Conservation (phyloP, 2,888 invertebrate species). For the Tachystola acroxantha region DNA sequence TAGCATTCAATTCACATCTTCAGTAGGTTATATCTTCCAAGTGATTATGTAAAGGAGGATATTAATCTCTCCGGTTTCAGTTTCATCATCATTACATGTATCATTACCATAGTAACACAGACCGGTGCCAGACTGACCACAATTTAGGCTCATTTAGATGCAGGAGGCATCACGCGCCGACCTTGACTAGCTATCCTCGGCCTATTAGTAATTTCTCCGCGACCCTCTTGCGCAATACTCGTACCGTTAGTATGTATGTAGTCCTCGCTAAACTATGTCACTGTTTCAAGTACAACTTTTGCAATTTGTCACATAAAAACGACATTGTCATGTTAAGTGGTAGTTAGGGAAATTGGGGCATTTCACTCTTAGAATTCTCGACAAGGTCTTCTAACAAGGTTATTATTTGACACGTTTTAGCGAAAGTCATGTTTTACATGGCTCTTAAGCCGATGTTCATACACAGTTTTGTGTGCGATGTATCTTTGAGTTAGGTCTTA, state of each 20-base stretch:
- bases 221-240: constrained; percentile 53
- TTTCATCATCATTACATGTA: background rate
- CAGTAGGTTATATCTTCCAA: no score
- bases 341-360: constrained; percentile 9
- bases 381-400: no score
- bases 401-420: no score
- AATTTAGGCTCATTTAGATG: constrained; percentile 44
- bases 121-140: constrained; percentile 3
- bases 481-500: no score
- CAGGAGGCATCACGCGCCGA: constrained; percentile 36
- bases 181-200: constrained; percentile 59
- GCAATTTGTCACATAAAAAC: constrained; percentile 27
- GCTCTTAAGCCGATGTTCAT: no score
- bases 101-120: background rate
- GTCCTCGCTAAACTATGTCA: constrained; percentile 64
- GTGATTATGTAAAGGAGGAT: background rate
- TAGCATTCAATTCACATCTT: no score
- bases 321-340: constrained; percentile 13
- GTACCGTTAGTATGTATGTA: constrained; percentile 52
- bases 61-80: background rate
- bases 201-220: constrained; percentile 69
- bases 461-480: no score
- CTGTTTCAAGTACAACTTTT: constrained; percentile 66
- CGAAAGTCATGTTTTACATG: no score
- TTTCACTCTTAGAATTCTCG: constrained; percentile 1